Evolutionary conservation across 2,888 invertebrate genomes (phyloP).

Genomic region (Andrena hattorfiana): DNA sequence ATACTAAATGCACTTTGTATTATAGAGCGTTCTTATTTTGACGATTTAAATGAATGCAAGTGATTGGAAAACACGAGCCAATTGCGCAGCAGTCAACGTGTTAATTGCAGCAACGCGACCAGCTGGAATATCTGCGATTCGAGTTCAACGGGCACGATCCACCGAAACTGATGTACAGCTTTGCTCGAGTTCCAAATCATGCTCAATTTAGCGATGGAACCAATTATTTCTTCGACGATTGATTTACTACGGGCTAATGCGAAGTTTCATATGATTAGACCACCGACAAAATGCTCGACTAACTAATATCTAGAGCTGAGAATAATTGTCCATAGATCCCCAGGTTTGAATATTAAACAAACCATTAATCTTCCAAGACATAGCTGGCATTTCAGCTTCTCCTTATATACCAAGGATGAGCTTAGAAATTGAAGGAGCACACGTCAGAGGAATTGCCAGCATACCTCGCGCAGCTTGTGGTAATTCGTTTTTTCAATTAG

Average conservation of each 20-base stretch:
- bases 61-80: too few relatives aligned
- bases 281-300: background rate
- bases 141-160: constrained; percentile 11
- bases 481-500: constrained; percentile 47
- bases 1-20: too few relatives aligned
- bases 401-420: background rate
- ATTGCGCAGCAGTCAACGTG: background rate
- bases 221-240: constrained; percentile 15
- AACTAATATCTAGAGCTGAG: background rate
- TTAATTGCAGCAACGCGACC: constrained; percentile 6
- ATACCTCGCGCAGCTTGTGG: constrained; percentile 4
- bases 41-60: too few relatives aligned
- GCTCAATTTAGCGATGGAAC: background rate
- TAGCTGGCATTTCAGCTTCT: background rate
- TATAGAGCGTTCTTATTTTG: background rate
- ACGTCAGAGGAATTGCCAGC: background rate
- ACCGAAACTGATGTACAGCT: background rate
- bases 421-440: background rate
- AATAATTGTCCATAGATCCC: background rate
- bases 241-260: background rate
- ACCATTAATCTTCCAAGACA: background rate
- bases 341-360: background rate
- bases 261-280: too few relatives aligned
- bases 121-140: constrained; percentile 16
- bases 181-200: constrained; percentile 20